Conservation (phyloP, 1,140 invertebrate species). For the Bursaphelenchus mucronatus region DNA sequence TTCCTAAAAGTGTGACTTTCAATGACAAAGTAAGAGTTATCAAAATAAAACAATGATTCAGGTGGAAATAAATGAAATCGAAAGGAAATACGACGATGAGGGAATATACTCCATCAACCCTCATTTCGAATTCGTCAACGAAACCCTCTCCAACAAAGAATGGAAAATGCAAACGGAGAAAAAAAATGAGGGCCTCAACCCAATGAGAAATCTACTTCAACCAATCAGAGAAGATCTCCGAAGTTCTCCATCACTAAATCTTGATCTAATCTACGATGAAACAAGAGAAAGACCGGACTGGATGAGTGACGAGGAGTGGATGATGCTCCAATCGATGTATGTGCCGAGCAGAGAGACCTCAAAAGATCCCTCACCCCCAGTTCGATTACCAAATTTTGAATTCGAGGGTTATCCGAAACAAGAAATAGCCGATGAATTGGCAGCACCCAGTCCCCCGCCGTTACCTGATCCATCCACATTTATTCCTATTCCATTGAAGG, state of each 20-base stretch:
- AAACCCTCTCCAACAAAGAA: too few species aligned
- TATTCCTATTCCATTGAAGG: too few species aligned
- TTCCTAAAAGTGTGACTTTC: conserved; percentile 15
- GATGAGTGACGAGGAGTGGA: conserved; percentile 12
- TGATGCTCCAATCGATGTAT: conserved; percentile 17
- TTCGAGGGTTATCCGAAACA: too few species aligned
- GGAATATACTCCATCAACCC: conserved; percentile 2
- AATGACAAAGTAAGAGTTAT: conserved; percentile 1
- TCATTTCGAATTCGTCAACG: too few species aligned
- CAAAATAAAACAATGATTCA: conserved; percentile 1
- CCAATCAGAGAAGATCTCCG: not conserved
- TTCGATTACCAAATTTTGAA: not conserved
- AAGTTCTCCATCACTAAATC: conserved; percentile 13
- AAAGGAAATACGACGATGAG: conserved; percentile 11
- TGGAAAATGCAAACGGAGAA: too few species aligned
- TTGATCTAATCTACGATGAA: conserved; percentile 6
- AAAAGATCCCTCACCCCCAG: not conserved
- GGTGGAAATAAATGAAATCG: conserved; percentile 2
- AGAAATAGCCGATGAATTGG: too few species aligned
- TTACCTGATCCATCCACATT: too few species aligned
- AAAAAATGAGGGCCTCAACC: not conserved
- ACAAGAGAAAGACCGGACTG: not conserved
- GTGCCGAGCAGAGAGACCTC: not conserved
- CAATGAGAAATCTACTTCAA: not conserved
- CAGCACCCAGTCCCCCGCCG: too few species aligned